Base-by-base conservation (phyloP, 2,797 vertebrate species). In the Glyptemys insculpta region DNA sequence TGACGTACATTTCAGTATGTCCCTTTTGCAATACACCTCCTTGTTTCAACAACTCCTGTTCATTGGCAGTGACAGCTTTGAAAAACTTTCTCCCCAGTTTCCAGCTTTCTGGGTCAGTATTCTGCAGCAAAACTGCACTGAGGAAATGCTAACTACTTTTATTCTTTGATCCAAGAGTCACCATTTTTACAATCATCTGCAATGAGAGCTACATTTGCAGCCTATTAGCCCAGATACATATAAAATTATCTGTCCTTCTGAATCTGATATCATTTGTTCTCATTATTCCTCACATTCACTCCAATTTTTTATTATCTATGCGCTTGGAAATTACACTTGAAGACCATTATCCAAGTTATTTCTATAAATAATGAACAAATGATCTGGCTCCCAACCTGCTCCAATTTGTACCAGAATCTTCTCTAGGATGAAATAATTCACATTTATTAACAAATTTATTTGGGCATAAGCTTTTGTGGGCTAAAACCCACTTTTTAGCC, bases 81-180 rank as follows among this genome's bases (percentile, higher is more conserved):
- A 87, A 68, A 87, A 81, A 7, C 6, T 47, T 62, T 8, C 18
- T 79, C 34, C 1, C 53, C 37, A 41, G 6, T 25, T 52, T 74
- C 87, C 21, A 9, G n/a, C 2, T 57, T 76, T 78, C 62, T 50
- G 19, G 21, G 12, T 31, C 18, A 53, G 44, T 78, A 41, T 0
- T 34, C 8, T 2, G 12, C 16, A 82, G 65, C 34, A 83, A 87
- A 79, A 6, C 34, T 37, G 37, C 44, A 15, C 4, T 31, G 85
- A 89, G 81, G n/a, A 78, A 74, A 65, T 47, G 7, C 59, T 34
- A 34, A 3, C 10, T 79, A 8, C 8, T 92, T 85, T 86, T 80
- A 8, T 53, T 68, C 12, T 80, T 29, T 53, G n/a, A 29, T 65
- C 34, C 59, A 34, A 18, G 53, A 86, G 14, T n/a, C 0, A 0